Conservation (phyloP, 2,113 vertebrate genomes). For the Falcunculus frontatus region DNA sequence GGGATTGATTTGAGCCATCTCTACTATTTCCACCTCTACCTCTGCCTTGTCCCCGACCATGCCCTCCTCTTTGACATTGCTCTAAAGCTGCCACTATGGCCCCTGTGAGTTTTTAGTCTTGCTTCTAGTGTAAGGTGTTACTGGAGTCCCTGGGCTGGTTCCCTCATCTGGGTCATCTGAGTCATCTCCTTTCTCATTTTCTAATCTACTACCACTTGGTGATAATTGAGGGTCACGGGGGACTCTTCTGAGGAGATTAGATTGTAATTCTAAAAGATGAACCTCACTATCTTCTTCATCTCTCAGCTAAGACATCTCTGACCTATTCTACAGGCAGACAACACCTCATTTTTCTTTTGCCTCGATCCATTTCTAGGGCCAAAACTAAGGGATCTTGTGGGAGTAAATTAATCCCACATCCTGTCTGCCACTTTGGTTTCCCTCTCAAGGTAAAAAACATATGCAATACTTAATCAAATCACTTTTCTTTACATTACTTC, state of each 20-base stretch:
- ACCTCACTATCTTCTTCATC: neutral
- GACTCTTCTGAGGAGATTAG: neutral
- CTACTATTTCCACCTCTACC: neutral
- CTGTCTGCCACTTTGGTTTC: neutral
- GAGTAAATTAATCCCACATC: neutral
- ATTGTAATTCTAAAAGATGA: neutral
- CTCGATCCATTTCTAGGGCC: neutral
- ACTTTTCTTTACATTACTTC: neutral
- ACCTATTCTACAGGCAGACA: neutral
- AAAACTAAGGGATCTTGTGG: neutral
- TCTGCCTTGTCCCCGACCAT: accelerated
- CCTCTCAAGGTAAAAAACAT: neutral
- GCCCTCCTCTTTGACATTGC: neutral
- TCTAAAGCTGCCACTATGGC: neutral
- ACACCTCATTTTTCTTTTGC: neutral
- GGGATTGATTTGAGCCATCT: too few relatives aligned
- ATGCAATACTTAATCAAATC: neutral
- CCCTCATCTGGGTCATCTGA: neutral
- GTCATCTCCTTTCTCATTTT: neutral
- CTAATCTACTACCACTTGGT: neutral
- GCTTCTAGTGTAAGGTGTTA: neutral
- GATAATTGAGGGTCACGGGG: neutral
- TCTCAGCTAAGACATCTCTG: neutral
- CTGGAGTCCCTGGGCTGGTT: neutral
- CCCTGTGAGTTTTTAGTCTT: neutral